A percentile compares a stretch with the other conserved stretches of the same genome.
phyloP scores from a whole-genome alignment of 2,113 vertebrate species.

The Oncorhynchus keta region DNA sequence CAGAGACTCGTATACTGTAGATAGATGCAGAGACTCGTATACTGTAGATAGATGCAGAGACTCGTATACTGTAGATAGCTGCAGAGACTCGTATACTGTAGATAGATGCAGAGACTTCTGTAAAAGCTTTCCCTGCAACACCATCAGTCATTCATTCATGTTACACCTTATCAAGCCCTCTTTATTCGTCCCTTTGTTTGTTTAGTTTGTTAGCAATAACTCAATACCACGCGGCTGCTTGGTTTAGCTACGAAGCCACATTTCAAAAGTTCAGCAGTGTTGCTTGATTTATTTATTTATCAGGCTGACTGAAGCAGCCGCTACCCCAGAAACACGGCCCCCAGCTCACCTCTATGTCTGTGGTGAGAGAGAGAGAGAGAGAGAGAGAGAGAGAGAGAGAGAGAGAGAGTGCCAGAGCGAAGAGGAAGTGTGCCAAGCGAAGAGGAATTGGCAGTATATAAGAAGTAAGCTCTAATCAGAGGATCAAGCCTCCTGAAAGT shows the following conservation, averaged over 20 bases:
- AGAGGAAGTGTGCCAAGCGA: neutral
- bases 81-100: too few species aligned
- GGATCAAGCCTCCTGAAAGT: neutral
- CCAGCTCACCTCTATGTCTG: neutral
- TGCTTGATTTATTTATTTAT: conserved; percentile 13
- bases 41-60: too few species aligned
- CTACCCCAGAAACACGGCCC: neutral
- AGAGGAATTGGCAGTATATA: neutral
- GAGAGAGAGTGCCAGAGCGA: too few species aligned
- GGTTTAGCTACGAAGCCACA: neutral
- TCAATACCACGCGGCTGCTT: neutral
- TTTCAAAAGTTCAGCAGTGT: conserved; percentile 15
- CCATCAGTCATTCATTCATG: too few species aligned
- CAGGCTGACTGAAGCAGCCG: neutral
- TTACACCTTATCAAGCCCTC: too few species aligned
- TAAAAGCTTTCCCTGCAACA: too few species aligned
- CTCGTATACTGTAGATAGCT: too few species aligned
- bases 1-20: too few species aligned
- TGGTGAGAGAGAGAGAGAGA: neutral
- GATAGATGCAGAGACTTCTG: too few species aligned
- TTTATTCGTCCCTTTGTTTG: too few species aligned
- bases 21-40: too few species aligned
- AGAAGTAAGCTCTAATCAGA: neutral
- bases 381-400: neutral
- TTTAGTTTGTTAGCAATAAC: too few species aligned